Evolutionary conservation across 1,140 invertebrate genomes (phyloP).

Genomic region (Drosophila burlai): DNA sequence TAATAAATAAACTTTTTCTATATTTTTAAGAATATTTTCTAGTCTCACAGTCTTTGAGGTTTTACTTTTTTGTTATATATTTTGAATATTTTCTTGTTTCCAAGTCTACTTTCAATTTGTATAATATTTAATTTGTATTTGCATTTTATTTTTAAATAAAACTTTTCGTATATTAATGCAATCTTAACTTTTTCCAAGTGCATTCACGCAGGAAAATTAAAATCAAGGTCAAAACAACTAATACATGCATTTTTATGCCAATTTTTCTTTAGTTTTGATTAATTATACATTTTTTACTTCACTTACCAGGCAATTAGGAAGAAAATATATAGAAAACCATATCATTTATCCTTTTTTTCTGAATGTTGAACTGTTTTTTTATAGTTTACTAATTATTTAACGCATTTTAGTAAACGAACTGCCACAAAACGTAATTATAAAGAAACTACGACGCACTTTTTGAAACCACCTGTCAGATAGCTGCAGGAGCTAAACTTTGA

Average conservation of each 20-base stretch:
- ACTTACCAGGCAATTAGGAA: neutral
- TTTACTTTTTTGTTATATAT: no score
- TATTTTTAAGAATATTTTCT: no score
- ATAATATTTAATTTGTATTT: no score
- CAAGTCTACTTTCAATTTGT: no score
- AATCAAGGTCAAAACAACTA: neutral
- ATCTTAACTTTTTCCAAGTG: no score
- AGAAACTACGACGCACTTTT: neutral
- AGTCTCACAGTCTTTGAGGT: no score
- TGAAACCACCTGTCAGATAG: slow-evolving; percentile 10
- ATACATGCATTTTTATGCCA: neutral
- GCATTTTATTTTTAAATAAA: no score
- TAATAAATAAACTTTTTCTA: no score
- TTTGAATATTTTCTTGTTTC: no score
- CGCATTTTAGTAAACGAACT: neutral
- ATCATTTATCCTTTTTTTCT: neutral
- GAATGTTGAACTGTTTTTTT: neutral
- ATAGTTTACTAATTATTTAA: neutral
- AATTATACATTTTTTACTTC: neutral
- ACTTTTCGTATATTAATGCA: no score
- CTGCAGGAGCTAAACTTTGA: neutral
- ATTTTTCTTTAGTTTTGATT: neutral
- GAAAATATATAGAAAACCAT: neutral
- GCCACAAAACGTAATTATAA: no score
- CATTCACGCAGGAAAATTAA: no score